phyloP scores from a whole-genome alignment of 2,888 invertebrate species.

The Epicampocera succincta region DNA sequence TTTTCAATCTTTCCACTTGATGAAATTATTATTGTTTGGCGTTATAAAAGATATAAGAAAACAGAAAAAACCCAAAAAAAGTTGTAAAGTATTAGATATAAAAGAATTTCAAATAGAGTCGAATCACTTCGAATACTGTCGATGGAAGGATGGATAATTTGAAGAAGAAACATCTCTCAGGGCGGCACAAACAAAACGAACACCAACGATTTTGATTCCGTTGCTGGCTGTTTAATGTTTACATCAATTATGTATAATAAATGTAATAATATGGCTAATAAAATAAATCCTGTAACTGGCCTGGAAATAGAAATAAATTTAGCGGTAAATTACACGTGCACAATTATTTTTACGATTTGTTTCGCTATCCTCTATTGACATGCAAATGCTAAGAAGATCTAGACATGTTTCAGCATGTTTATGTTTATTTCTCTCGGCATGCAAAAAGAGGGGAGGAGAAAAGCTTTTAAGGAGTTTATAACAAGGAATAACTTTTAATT shows the following conservation, averaged over 20 bases:
- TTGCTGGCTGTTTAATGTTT: not conserved
- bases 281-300: conserved; percentile 55
- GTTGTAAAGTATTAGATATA: not conserved
- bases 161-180: not conserved
- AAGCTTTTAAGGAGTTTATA: no score
- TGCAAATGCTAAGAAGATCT: not conserved
- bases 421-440: no score
- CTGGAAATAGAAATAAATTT: conserved; percentile 52
- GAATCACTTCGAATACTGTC: conserved; percentile 43
- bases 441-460: no score
- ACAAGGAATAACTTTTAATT: no score
- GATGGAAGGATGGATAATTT: conserved; percentile 16
- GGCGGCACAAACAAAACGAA: conserved; percentile 10
- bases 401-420: no score
- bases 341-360: conserved; percentile 76
- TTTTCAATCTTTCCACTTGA: conserved; percentile 28
- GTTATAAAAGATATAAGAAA: conserved; percentile 31
- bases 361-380: conserved; percentile 15
- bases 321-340: conserved; percentile 78
- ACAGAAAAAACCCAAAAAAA: conserved; percentile 15
- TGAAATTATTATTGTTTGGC: conserved; percentile 51
- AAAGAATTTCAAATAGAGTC: conserved; percentile 18
- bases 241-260: conserved; percentile 46
- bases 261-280: conserved; percentile 46
- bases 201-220: not conserved